phyloP scores from a whole-genome alignment of 2,113 vertebrate species.

The Pterocles gutturalis region DNA sequence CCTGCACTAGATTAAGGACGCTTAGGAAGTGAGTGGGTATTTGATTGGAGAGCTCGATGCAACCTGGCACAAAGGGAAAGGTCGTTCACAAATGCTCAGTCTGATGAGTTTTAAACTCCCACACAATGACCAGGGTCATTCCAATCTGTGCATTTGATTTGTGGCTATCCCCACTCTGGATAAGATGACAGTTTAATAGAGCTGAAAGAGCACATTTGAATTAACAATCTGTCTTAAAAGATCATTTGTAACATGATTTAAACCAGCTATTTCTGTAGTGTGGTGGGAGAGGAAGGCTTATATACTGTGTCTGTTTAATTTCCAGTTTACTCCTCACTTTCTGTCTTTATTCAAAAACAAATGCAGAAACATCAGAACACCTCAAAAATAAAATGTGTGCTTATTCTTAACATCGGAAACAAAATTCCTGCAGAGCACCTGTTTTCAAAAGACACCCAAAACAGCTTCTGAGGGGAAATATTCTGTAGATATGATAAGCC shows the following conservation, averaged over 20 bases:
- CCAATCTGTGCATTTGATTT: neutral
- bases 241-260: neutral
- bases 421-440: neutral
- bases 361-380: neutral
- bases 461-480: neutral
- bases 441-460: neutral
- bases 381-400: neutral
- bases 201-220: neutral
- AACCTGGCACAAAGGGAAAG: neutral
- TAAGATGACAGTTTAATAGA: conserved; percentile 19
- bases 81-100: neutral
- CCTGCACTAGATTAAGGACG: neutral
- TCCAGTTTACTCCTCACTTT: neutral
- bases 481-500: neutral
- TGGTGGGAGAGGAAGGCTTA: neutral
- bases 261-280: neutral
- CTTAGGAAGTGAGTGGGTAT: neutral
- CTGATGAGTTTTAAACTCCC: conserved; percentile 24
- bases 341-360: neutral
- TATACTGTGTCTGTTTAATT: neutral
- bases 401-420: neutral
- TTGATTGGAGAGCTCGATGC: neutral
- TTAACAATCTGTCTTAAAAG: neutral
- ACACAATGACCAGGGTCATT: neutral
- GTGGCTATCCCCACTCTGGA: neutral